Evolutionary conservation across 1,140 invertebrate genomes (phyloP).

Genomic region (Aplysia californica): DNA sequence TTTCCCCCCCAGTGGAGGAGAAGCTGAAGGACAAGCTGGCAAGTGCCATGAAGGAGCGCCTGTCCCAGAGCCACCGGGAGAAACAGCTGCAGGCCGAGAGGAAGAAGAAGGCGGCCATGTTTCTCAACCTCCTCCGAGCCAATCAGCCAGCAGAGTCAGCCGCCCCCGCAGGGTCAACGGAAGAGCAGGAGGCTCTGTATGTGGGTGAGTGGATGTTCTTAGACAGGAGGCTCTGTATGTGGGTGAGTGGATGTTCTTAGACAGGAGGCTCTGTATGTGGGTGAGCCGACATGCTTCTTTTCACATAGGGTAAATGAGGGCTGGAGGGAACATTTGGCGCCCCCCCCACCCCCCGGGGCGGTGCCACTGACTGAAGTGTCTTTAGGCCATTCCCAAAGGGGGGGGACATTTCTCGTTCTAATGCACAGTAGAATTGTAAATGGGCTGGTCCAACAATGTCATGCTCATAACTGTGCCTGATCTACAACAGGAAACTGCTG

Average conservation of each 20-base stretch:
- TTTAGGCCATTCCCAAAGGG: too few relatives aligned
- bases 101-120: slow-evolving; percentile 72
- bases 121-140: slow-evolving; percentile 66
- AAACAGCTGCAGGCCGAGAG: slow-evolving; percentile 79
- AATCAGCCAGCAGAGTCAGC: slow-evolving; percentile 34
- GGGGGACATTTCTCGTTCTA: too few relatives aligned
- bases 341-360: neutral
- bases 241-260: neutral
- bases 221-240: neutral
- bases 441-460: too few relatives aligned
- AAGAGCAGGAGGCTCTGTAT: slow-evolving; percentile 11
- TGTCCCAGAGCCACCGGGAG: slow-evolving; percentile 72
- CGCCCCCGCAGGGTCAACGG: slow-evolving; percentile 3
- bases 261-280: neutral
- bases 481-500: too few relatives aligned
- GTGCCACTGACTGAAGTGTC: neutral
- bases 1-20: slow-evolving; percentile 73
- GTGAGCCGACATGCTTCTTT: neutral
- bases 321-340: neutral
- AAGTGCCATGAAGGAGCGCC: slow-evolving; percentile 73
- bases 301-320: neutral
- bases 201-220: neutral
- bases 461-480: too few relatives aligned
- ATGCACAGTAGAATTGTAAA: too few relatives aligned
- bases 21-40: slow-evolving; percentile 75